These are phyloP conservation scores for Salvator merianae DNA, from an alignment of 2,113 vertebrate genomes.

Conservation along the genomic window DNA sequence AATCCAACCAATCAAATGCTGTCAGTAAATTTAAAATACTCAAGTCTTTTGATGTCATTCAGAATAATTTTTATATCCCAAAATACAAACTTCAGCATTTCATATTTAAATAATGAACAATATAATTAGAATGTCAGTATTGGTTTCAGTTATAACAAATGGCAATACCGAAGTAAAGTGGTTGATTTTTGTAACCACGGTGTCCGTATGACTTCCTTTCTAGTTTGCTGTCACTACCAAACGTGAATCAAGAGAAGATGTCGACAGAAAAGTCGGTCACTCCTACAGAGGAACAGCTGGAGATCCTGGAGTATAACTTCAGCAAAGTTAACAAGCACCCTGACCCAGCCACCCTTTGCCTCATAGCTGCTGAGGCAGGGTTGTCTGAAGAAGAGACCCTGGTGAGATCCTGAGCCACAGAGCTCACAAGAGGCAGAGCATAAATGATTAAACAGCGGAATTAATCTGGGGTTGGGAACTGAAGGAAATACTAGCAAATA, in stretches of 20 bases:
- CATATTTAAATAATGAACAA: neutral
- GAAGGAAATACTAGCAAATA: too few relatives aligned
- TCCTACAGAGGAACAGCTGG: conserved; percentile 76
- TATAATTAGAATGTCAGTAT: neutral
- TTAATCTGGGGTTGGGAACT: too few relatives aligned
- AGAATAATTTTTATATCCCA: neutral
- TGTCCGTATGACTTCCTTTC: accelerated
- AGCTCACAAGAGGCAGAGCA: neutral
- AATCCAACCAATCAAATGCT: neutral
- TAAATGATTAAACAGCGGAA: too few relatives aligned
- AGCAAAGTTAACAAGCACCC: conserved; percentile 78
- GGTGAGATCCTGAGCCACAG: conserved; percentile 59
- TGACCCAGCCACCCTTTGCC: conserved; percentile 75
- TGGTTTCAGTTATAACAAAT: neutral
- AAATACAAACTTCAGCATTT: neutral
- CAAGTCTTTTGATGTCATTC: neutral
- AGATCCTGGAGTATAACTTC: conserved; percentile 80
- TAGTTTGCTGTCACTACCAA: conserved; percentile 22
- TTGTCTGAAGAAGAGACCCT: conserved; percentile 76
- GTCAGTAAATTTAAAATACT: neutral
- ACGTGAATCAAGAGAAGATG: conserved; percentile 51
- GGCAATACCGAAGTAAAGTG: too few relatives aligned
- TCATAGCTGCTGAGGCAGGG: conserved; percentile 76
- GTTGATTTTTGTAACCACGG: neutral
- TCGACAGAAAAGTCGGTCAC: conserved; percentile 57